Conservation (phyloP, 2,113 vertebrate genomes). For the Antigone vipio region DNA sequence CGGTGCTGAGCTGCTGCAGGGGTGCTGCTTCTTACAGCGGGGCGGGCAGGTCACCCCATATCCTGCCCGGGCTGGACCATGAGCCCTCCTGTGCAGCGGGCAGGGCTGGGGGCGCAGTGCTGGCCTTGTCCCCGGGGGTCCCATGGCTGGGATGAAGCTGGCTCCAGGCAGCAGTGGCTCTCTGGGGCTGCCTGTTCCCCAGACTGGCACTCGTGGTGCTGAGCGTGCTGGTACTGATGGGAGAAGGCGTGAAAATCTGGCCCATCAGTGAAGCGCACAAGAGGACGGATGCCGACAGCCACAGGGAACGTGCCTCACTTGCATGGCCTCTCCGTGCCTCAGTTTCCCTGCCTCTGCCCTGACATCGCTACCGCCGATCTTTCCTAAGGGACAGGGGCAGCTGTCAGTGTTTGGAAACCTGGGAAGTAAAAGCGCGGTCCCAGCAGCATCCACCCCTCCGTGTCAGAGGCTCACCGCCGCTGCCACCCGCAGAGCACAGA, state of each 20-base stretch:
- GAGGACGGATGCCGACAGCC: background rate
- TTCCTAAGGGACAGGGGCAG: background rate
- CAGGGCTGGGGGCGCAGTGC: background rate
- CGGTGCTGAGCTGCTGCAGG: background rate
- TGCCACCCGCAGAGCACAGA: background rate
- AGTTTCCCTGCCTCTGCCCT: background rate
- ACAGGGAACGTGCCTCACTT: background rate
- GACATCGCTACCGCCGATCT: accelerated
- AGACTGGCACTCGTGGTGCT: background rate
- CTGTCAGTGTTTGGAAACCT: background rate
- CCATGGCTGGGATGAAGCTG: background rate
- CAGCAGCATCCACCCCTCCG: background rate
- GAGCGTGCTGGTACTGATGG: background rate
- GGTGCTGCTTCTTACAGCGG: background rate
- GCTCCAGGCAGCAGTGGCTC: background rate
- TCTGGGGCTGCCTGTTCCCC: background rate
- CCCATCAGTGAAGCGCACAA: background rate
- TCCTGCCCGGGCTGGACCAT: accelerated
- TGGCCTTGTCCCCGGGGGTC: background rate
- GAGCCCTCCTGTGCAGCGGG: accelerated
- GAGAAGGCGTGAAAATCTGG: background rate
- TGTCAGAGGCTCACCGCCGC: background rate
- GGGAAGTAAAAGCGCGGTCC: background rate
- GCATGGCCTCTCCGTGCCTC: accelerated
- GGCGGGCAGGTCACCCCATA: background rate